phyloP scores from a whole-genome alignment of 2,113 vertebrate genomes.

The Oncorhynchus masou region DNA sequence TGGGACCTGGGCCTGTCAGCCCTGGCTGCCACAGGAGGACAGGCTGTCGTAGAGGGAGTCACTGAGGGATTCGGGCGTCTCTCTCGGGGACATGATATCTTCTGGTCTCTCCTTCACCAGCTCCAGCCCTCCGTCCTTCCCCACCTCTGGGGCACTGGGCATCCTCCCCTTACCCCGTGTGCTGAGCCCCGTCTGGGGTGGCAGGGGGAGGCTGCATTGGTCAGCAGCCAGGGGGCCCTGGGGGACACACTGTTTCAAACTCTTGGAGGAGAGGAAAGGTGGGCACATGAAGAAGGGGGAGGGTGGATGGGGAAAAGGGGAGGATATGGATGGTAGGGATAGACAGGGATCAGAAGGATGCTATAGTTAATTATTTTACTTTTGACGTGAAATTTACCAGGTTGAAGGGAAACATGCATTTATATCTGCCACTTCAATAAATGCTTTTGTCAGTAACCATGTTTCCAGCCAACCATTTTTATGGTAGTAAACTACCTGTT shows the following conservation, averaged over 20 bases:
- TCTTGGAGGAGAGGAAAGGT: slow-evolving; percentile 16
- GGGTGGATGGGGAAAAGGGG: not conserved
- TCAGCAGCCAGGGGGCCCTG: slow-evolving; percentile 23
- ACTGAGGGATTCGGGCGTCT: slow-evolving; percentile 82
- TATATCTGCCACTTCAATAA: not conserved
- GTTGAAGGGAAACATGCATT: not conserved
- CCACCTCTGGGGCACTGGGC: slow-evolving; percentile 77
- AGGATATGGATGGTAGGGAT: not conserved
- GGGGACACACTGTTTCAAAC: slow-evolving; percentile 36
- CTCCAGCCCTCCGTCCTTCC: slow-evolving; percentile 72
- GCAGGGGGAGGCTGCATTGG: slow-evolving; percentile 51
- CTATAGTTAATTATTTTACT: not conserved
- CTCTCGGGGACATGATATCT: slow-evolving; percentile 71
- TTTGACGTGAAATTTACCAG: not conserved
- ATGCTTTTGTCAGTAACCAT: too few species aligned
- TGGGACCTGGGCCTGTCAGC: slow-evolving; percentile 56
- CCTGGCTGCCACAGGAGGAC: slow-evolving; percentile 84
- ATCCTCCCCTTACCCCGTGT: slow-evolving; percentile 66
- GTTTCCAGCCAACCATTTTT: too few species aligned
- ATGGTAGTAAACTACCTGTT: too few species aligned
- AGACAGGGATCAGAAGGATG: not conserved
- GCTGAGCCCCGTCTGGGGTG: slow-evolving; percentile 43
- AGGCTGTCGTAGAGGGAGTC: slow-evolving; percentile 86
- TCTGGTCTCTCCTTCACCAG: slow-evolving; percentile 64
- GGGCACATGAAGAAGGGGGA: not conserved